Conservation (phyloP, 2,113 vertebrate genomes). For the Bufo bufo region DNA sequence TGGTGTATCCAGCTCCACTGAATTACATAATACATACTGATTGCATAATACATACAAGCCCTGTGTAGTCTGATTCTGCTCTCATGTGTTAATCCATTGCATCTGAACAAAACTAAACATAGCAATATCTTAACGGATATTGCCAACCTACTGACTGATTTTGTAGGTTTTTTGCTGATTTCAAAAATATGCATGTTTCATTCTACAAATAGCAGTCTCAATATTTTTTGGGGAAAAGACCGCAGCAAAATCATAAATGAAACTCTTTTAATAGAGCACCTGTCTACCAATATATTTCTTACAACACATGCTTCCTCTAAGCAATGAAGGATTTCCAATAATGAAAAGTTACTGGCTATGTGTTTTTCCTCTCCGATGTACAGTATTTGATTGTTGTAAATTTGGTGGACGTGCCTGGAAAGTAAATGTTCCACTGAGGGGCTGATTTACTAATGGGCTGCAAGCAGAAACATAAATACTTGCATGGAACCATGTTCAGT, state of each 20-base stretch:
- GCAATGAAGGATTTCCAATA: slow-evolving; percentile 19
- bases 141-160: no score
- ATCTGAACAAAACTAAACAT: no score
- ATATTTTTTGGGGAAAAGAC: neutral
- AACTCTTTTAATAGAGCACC: neutral
- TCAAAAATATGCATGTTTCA: no score
- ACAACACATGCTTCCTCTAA: slow-evolving; percentile 4
- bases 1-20: no score
- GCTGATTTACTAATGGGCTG: neutral
- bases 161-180: no score
- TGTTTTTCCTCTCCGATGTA: neutral
- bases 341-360: neutral
- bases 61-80: no score
- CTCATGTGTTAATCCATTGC: no score
- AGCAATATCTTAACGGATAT: no score
- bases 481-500: neutral
- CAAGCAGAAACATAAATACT: neutral
- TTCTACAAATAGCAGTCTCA: neutral
- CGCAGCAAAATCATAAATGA: neutral
- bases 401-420: slow-evolving; percentile 16
- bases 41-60: no score
- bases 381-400: slow-evolving; percentile 20
- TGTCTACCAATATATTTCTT: slow-evolving; percentile 21
- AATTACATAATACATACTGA: no score
- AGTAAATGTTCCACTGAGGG: slow-evolving; percentile 7